Evolutionary conservation across 1,140 invertebrate species (phyloP).

Genomic region (Leptonema lineaticorne): DNA sequence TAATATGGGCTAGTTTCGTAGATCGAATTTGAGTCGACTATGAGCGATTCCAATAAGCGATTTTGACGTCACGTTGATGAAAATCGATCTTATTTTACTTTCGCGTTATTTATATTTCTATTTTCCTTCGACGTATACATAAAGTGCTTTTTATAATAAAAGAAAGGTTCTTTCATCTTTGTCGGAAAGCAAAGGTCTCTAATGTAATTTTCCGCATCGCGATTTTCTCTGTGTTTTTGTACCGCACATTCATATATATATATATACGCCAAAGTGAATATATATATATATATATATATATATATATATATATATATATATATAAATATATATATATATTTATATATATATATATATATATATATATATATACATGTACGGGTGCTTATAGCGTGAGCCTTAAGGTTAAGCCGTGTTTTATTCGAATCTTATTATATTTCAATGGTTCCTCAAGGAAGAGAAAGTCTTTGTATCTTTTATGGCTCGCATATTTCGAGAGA

Average conservation of each 20-base stretch:
- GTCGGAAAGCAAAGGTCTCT: constrained; percentile 17
- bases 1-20: too few species aligned
- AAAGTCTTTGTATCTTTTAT: not conserved
- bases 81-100: not conserved
- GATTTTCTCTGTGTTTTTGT: constrained; percentile 1
- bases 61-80: too few species aligned
- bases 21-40: too few species aligned
- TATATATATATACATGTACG: not conserved
- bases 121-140: not conserved
- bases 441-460: too few species aligned
- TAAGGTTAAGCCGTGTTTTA: constrained; percentile 18
- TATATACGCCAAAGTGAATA: too few species aligned
- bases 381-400: not conserved
- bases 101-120: not conserved
- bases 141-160: not conserved
- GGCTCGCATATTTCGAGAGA: not conserved
- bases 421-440: constrained; percentile 9
- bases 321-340: too few species aligned
- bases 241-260: not conserved
- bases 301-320: too few species aligned
- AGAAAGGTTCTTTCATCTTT: constrained; percentile 18
- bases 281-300: too few species aligned
- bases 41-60: too few species aligned
- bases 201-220: constrained; percentile 17
- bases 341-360: not conserved